Evolutionary conservation across 2,797 vertebrate genomes (phyloP), one percentile per base, ranked within the genome.

Genomic region (Acanthurus leucopareius): DNA sequence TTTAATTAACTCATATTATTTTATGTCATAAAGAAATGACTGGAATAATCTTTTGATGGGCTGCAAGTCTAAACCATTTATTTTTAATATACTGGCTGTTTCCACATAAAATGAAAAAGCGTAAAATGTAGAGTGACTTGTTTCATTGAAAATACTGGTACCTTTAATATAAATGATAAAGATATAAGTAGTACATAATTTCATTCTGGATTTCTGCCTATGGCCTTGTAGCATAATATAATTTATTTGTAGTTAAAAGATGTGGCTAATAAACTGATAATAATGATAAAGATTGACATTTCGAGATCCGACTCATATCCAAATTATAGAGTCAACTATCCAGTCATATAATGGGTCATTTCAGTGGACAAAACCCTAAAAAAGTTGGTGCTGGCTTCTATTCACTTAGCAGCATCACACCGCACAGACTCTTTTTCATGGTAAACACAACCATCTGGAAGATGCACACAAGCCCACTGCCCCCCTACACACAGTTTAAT

Each of bases 361-460:
- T 16, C 20, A 44, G n/a, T 63, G 35, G 22, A 44, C 20, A n/a
- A 44, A 57, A 60, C 56, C 44, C 38, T 28, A 13, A 40, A 76
- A 64, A 44, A 38, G n/a, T 25, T 3, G 3, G 32, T 20, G 44
- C 17, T 47, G 8, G 15, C 2, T 60, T 63, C 63, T 40, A n/a
- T 61, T 67, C 62, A 49, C 42, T 73, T 9, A 20, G 13, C 48
- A 40, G 57, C 52, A 20, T 72, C 35, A 56, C 11, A 32, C 49
- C 22, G 25, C 61, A 56, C 40, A 68, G 17, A 74, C 57, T 45
- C 48, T 53, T 17, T 38, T 35, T 69, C 38, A 60, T 58, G 9
- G 47, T 53, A 56, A 79, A 77, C 62, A 52, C 47, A 69, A 45
- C 42, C 73, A 38, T 58, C 52, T 44, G 38, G 32, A 17, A 44